Conservation (phyloP, 2,888 invertebrate genomes). For the Euspilapteryx auroguttella region DNA sequence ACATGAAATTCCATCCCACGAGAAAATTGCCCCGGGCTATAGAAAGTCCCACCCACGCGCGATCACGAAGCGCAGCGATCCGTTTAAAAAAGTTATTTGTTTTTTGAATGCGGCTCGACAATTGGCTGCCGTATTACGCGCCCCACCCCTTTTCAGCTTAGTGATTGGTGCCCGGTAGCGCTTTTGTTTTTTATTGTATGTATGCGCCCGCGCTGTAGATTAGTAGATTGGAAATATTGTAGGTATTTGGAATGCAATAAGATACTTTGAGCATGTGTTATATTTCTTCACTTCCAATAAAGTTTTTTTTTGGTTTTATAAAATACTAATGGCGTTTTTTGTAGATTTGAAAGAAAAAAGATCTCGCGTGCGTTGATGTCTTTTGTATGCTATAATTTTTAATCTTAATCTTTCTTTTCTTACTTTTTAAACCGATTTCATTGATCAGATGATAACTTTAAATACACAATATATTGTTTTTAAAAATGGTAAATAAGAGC, state of each 20-base stretch:
- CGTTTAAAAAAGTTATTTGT: slow-evolving; percentile 23
- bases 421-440: no score
- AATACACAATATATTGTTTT: no score
- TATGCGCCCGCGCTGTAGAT: slow-evolving; percentile 21
- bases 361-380: slow-evolving; percentile 3
- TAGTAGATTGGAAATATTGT: no score
- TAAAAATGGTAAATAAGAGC: no score
- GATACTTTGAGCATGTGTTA: no score
- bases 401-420: no score
- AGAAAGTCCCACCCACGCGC: slow-evolving; percentile 55
- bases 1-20: slow-evolving; percentile 24
- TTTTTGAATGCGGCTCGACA: slow-evolving; percentile 29
- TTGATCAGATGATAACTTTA: no score
- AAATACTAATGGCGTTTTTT: no score
- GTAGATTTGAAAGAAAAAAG: no score
- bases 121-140: slow-evolving; percentile 49
- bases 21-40: slow-evolving; percentile 37
- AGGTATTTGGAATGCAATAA: no score
- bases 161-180: slow-evolving; percentile 49
- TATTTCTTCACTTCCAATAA: no score
- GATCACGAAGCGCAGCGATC: slow-evolving; percentile 15
- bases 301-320: no score
- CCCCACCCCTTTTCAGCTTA: slow-evolving; percentile 26
- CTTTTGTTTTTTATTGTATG: slow-evolving; percentile 15
- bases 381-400: slow-evolving; percentile 1